Percentiles rank a stretch among this genome's conserved stretches.
Conservation (phyloP, 2,113 vertebrate genomes). For the Triplophysa siluroides region DNA sequence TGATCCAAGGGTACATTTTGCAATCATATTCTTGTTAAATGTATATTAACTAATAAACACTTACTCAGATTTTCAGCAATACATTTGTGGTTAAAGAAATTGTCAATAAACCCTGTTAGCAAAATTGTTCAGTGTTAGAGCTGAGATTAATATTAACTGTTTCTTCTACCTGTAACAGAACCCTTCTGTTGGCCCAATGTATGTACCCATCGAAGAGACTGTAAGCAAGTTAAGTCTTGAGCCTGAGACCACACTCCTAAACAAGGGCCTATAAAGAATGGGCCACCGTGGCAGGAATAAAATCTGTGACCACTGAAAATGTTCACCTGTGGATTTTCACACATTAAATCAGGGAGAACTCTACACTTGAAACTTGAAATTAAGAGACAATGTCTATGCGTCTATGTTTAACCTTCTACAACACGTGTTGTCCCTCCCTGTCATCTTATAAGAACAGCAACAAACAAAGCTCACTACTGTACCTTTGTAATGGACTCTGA, state of each 20-base stretch:
- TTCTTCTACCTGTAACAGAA: background rate
- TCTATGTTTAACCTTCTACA: background rate
- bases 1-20: slow-evolving; percentile 38
- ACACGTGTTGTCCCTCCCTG: background rate
- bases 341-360: background rate
- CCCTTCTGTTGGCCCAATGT: slow-evolving; percentile 13
- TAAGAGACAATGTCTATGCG: background rate
- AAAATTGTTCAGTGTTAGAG: background rate
- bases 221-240: slow-evolving; percentile 40
- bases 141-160: background rate
- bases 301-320: background rate
- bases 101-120: background rate
- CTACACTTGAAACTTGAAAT: background rate
- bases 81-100: background rate
- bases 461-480: background rate
- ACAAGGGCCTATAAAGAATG: background rate
- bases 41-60: background rate
- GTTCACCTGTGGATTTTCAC: background rate
- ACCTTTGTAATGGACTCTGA: background rate
- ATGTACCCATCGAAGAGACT: slow-evolving; percentile 53
- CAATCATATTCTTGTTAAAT: background rate
- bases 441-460: background rate
- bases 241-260: accelerated
- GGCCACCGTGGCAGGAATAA: background rate
- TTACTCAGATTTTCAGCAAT: background rate